phyloP scores from a whole-genome alignment of 1,140 invertebrate species.

The Neotoxoptera formosana region DNA sequence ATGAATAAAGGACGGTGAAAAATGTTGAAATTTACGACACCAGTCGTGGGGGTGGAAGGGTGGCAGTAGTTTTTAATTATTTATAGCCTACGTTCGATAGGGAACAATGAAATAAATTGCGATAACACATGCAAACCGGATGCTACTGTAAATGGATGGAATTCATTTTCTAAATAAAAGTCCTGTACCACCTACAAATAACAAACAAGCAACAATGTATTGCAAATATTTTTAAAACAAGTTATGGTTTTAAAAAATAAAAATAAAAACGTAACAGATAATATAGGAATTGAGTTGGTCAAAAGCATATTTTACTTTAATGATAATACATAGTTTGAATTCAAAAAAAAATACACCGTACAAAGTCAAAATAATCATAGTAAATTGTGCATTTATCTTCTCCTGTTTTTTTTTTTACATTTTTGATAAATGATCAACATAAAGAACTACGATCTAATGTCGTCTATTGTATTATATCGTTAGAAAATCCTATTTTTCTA shows the following conservation, averaged over 20 bases:
- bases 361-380: neutral
- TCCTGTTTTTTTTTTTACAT: neutral
- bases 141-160: neutral
- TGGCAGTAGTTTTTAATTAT: neutral
- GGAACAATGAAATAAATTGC: neutral
- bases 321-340: neutral
- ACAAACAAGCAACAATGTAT: neutral
- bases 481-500: neutral
- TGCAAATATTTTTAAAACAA: neutral
- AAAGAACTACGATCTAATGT: neutral
- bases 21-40: neutral
- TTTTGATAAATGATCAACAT: neutral
- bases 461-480: neutral
- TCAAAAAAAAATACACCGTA: neutral
- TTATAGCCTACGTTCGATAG: neutral
- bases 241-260: too few species aligned
- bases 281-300: neutral
- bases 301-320: neutral
- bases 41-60: neutral
- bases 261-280: neutral
- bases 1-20: neutral
- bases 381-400: neutral
- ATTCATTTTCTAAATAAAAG: neutral
- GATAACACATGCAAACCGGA: slow-evolving; percentile 18
- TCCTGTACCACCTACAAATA: neutral